These are phyloP conservation scores for Anthrax anthrax DNA, from an alignment of 2,888 invertebrate species.

Conservation along the genomic window DNA sequence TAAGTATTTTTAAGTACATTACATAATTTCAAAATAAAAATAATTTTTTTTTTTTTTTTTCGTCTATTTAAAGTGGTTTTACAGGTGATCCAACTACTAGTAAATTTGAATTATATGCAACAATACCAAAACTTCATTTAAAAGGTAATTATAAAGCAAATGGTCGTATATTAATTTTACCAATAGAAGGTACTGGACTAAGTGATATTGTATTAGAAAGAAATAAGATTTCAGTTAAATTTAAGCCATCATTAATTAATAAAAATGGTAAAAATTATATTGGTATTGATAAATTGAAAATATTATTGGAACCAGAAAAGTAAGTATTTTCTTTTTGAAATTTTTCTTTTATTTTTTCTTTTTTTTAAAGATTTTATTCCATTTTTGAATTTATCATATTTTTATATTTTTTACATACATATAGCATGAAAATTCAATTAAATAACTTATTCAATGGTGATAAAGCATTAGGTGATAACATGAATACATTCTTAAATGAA, in stretches of 20 bases:
- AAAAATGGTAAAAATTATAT: conserved; percentile 23
- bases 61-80: conserved; percentile 8
- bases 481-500: conserved; percentile 34
- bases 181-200: conserved; percentile 33
- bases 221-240: conserved; percentile 28
- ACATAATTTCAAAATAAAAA: too few species aligned
- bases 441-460: conserved; percentile 35
- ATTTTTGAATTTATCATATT: too few species aligned
- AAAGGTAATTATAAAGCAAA: conserved; percentile 31
- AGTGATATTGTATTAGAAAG: conserved; percentile 24
- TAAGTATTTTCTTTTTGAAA: conserved; percentile 10
- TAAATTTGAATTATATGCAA: conserved; percentile 11
- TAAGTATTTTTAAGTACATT: not conserved
- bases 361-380: too few species aligned
- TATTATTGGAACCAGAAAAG: conserved; percentile 27
- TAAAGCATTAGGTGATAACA: conserved; percentile 31
- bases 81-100: conserved; percentile 8
- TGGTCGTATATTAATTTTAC: conserved; percentile 34
- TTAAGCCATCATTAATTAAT: conserved; percentile 22
- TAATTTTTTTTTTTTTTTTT: too few species aligned
- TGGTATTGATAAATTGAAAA: conserved; percentile 26
- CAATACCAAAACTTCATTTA: conserved; percentile 22
- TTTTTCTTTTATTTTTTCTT: too few species aligned
- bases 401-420: conserved; percentile 9
- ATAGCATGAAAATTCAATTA: conserved; percentile 19